Evolutionary conservation across 1,140 invertebrate genomes (phyloP), one percentile per base, ranked within the genome.

Genomic region (Magallana gigas): DNA sequence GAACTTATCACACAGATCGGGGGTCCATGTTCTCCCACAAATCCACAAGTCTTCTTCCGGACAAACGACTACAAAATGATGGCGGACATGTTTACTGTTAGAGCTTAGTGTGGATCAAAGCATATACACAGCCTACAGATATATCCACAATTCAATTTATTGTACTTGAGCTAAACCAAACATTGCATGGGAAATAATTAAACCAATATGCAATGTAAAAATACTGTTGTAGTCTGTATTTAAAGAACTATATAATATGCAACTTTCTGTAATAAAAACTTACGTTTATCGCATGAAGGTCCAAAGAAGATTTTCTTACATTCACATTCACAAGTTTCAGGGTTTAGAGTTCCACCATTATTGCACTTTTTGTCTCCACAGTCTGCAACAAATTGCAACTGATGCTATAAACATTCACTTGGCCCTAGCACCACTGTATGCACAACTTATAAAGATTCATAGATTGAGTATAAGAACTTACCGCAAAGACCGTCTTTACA

Each of bases 351-450:
- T n/a, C 92, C 92, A 4, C 90, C 90, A 85, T 92, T 92, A 29
- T 89, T 48, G 80, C 92, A 92, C 18, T 85, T 85, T 83, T 90
- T 92, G 11, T 90, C 91, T 16, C 88, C 86, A 88, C 91, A 92
- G 7, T 87, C 88, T 59, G 89, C 91, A 89, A 59, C 36, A 9
- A 71, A 84, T 58, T 7, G 56, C 18, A 81, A 48, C 36, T 48
- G 36, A 48, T 48, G 36, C 36, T 48, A 4, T 48, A 48, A 48
- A 48, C 36, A 48, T 48, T 48, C 36, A 48, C 36, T 48, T 48
- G 36, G 36, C 5, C 36, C 36, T 48, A 48, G 36, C 36, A 48
- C 36, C 36, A 48, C 36, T 48, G 36, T 48, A 4, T 48, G 2
- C 36, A 48, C 36, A 48, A 48, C 2, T 5, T 48, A 48, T 4